Evolutionary conservation across 64 coral and sea anemone species (phyloP), one percentile per base, ranked within the genome.

Genomic region (Cladopsammia gracilis): DNA sequence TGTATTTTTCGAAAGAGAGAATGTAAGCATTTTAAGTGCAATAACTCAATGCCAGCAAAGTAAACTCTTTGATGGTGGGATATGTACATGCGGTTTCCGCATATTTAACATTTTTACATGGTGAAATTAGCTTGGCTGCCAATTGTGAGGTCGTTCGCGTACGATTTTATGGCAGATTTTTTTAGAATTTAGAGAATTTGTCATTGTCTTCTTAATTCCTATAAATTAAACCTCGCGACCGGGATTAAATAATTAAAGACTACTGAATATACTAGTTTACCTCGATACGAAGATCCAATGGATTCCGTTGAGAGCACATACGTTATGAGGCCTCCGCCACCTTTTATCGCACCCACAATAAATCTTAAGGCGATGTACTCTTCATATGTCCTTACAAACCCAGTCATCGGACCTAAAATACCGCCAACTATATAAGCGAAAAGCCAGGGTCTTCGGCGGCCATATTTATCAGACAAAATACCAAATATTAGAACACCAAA

Each of bases 221-320:
- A 11, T 56, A 56, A 56, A 56, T 11, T 1, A 34, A 34, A 34
- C 34, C 34, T 2, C 34, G 52, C 52, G 52, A 5, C 5, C 12
- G 12, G 12, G 53, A 10, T 10, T 56, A 12, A 56, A 10, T 56
- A 56, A 66, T 62, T 26, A 46, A 62, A 56, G 9, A 77, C 4
- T 6, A 20, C 7, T 66, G 4, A 42, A 5, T 24, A 18, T 26
- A 8, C 25, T n/a, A 67, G 9, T 66, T 51, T 83, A 98, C 96
- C 96, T 88, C 92, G 91, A 51, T 94, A 98, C 0, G 73, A 66
- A 44, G 82, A 85, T 5, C 96, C 92, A 14, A 98, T 85, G 4
- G 89, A 87, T 85, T 98, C 96, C 5, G 96, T 94, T 9, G 93
- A 84, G 42, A 98, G 59, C 1, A 98, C 92, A 56, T 95, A 98